Base-by-base conservation (phyloP, 2,888 invertebrate genomes). In the Pseudeuparius sepicola region DNA sequence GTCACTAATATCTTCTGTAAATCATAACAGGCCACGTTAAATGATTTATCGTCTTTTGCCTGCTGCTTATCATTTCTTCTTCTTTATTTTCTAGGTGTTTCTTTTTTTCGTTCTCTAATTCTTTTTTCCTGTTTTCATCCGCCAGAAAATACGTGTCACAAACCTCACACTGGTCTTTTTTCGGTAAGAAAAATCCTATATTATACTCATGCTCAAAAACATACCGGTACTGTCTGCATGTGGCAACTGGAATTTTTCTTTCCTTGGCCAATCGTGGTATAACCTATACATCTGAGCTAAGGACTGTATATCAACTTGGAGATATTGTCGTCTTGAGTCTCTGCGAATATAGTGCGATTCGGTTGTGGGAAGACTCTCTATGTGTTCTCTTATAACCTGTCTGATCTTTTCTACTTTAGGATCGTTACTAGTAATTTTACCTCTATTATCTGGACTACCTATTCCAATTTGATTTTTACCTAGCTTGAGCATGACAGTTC, bases 341-440 rank as follows among this genome's bases (percentile, higher is more conserved):
- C 10, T 24, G 13, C 33, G 33, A 14, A 34, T 27, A 26, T 26
- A 34, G 7, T 34, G 34, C 12, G 34, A 34, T 14, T 34, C 34
- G 14, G 34, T 34, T 24, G 34, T 34, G 34, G 34, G 34, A 34
- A 34, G 34, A 34, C 26, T 16, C 24, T 34, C 34, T 16, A 26
- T 34, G 12, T 34, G 34, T 10, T 34, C 3, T 17, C 34, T 34
- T 34, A 34, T 27, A 26, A 33, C 24, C 14, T 34, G 13, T 26
- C 34, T 25, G 34, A 14, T 27, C 4, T 15, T 17, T 34, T 34
- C 27, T 26, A 34, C 18, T 26, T 26, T 34, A 9, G 17, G 26
- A 34, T 34, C 34, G 11, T 14, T 34, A 26, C 26, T 34, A 7
- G 34, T 34, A 6, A 34, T 11, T 25, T 2, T 33, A 13, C 34